These are phyloP conservation scores for Margaritifera margaritifera DNA, from an alignment of 2,888 invertebrate species.

Conservation along the genomic window DNA sequence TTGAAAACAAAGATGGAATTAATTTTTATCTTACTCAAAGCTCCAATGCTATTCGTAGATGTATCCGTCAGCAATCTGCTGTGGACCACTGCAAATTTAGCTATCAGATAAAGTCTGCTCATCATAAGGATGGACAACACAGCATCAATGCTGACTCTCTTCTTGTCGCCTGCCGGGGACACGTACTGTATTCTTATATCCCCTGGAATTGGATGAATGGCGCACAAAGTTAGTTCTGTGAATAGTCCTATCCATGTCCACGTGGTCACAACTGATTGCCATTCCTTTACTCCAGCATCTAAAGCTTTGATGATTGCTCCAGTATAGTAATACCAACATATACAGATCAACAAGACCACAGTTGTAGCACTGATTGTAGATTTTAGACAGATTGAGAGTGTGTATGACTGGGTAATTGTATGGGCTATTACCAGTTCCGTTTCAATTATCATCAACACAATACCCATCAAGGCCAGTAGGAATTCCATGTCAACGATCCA, in stretches of 20 bases:
- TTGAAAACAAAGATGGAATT: conserved; percentile 62
- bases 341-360: conserved; percentile 45
- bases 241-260: conserved; percentile 41
- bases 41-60: conserved; percentile 57
- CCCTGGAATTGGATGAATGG: conserved; percentile 61
- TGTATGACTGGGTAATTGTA: conserved; percentile 31
- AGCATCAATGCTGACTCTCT: conserved; percentile 52
- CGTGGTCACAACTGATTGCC: conserved; percentile 49
- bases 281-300: conserved; percentile 54
- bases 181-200: conserved; percentile 43
- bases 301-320: conserved; percentile 45
- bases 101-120: conserved; percentile 57
- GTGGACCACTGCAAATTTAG: conserved; percentile 61
- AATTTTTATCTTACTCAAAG: conserved; percentile 61
- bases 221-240: conserved; percentile 53
- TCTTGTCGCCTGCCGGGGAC: conserved; percentile 35
- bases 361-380: conserved; percentile 51
- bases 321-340: conserved; percentile 51
- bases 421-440: conserved; percentile 54
- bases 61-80: conserved; percentile 58
- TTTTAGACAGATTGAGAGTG: conserved; percentile 47
- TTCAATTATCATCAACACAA: conserved; percentile 59
- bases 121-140: conserved; percentile 62
- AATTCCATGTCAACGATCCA: conserved; percentile 56
- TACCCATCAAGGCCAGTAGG: conserved; percentile 49